Evolutionary conservation across 2,113 vertebrate species (phyloP).

Genomic region (Chamaetylas fuelleborni): DNA sequence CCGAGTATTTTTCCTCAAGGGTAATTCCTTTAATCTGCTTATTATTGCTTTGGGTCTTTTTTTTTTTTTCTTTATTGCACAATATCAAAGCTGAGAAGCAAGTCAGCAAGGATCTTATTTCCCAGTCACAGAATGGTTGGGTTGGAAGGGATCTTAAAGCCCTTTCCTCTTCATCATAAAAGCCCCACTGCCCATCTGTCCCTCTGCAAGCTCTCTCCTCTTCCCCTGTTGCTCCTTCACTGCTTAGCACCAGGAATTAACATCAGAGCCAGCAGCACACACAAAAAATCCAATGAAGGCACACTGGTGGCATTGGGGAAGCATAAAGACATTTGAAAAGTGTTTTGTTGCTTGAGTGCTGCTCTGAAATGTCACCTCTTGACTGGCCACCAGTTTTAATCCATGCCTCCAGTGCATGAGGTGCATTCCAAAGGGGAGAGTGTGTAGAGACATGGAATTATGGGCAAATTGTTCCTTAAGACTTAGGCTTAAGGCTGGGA

Average conservation of each 20-base stretch:
- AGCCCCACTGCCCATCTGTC: not conserved
- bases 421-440: not conserved
- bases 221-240: not conserved
- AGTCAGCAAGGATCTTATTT: slow-evolving; percentile 11
- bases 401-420: not conserved
- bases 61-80: not conserved
- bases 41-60: not conserved
- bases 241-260: not conserved
- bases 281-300: accelerated
- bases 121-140: not conserved
- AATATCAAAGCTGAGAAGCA: slow-evolving; percentile 9
- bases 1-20: not conserved
- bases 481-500: not conserved
- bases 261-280: not conserved
- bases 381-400: not conserved
- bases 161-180: not conserved
- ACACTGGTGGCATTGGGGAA: not conserved
- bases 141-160: not conserved
- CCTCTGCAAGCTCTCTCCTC: not conserved
- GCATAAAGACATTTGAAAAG: not conserved
- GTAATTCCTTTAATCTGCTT: slow-evolving; percentile 43
- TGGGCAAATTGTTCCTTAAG: not conserved
- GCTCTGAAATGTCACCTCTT: not conserved
- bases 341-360: not conserved
- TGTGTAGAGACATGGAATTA: not conserved